Conservation (phyloP, 2,113 vertebrate genomes). For the Sinocyclocheilus grahami region DNA sequence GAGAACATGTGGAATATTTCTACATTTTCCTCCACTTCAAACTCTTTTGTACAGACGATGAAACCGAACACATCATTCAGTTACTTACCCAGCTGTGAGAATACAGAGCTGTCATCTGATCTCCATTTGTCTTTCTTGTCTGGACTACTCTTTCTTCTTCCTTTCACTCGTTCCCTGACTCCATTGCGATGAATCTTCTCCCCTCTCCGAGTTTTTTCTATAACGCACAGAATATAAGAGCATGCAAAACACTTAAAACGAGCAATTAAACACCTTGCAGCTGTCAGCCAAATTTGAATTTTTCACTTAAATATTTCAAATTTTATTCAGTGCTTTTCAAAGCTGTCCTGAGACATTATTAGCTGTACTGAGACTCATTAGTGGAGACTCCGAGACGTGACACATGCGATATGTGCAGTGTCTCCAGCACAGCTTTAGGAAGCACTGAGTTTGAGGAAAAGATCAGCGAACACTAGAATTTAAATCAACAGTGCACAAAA, state of each 20-base stretch:
- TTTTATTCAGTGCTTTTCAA: neutral
- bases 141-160: constrained; percentile 84
- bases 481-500: neutral
- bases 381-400: too few species aligned
- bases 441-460: neutral
- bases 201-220: constrained; percentile 83
- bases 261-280: neutral
- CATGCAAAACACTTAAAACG: neutral
- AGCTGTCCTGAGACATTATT: too few species aligned
- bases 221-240: neutral
- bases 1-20: too few species aligned
- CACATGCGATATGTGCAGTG: too few species aligned
- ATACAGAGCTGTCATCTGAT: constrained; percentile 85
- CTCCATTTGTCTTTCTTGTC: constrained; percentile 93
- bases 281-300: too few species aligned
- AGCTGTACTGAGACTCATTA: too few species aligned
- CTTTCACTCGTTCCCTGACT: constrained; percentile 84
- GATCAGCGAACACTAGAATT: neutral
- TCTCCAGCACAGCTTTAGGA: too few species aligned
- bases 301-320: neutral
- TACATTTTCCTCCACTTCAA: too few species aligned
- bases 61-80: neutral
- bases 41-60: neutral
- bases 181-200: constrained; percentile 87
- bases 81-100: constrained; percentile 89